Base-by-base conservation (phyloP, 2,113 vertebrate genomes). In the Cardinalis cardinalis region DNA sequence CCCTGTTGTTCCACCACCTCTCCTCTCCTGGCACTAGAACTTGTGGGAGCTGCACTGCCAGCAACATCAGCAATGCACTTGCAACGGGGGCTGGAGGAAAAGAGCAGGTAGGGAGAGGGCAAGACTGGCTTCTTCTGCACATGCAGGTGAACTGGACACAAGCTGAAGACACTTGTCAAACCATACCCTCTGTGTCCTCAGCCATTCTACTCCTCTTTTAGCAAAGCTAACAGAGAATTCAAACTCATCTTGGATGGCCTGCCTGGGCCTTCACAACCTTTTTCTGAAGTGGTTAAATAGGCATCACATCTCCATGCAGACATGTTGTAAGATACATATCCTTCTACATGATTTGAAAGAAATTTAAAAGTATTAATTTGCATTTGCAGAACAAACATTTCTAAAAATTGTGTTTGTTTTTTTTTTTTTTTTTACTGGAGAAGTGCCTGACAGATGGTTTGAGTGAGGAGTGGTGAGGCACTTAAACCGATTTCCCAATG, bases 371-470 rank as follows among this genome's bases (percentile, higher is more conserved):
- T 73, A 92, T 60, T 90, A 88, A 91, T 95, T 89, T 85, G 90
- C 95, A 80, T 96, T 94, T 89, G 88, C 79, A 89, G 96, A 96
- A 96, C 81, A 96, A 96, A 93, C 79, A 93, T 89, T 94, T 96
- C 93, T 95, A 94, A 96, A 96, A 96, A 96, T 81, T 95, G 66
- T 95, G 32, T 28, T 66, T 23, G 38, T 16, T 31, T 18, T 26
- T 9, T 4, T 10, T 23, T 31, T n/a, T 96, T 95, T 90, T 76
- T 88, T 93, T 52, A 88, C 82, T 46, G 84, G 84, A 96, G 93
- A 96, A 95, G 88, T 84, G 81, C 88, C 53, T 96, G 95, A 96
- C 97, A 97, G 97, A 97, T 97, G 97, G 97, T 76, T 64, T 89
- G 88, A 96, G 53, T 70, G 96, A 96, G 87, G 66, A 94, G 93